phyloP scores from a whole-genome alignment of 1,140 invertebrate species.

The Drosophila rhopaloa region DNA sequence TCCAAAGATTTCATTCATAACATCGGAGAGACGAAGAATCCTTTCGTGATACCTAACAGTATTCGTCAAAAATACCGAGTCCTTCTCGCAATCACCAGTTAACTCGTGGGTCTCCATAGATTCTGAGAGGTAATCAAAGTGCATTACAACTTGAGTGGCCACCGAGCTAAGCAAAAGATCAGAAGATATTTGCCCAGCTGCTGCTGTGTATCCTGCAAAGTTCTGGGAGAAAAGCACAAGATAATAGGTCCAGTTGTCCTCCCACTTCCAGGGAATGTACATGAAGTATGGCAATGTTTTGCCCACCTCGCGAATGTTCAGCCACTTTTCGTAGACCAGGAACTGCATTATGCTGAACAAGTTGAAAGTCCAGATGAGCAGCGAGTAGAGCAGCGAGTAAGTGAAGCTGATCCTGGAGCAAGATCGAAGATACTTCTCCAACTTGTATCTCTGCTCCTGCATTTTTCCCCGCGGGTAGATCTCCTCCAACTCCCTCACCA shows the following conservation, averaged over 20 bases:
- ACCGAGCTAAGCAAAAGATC: slow-evolving; percentile 65
- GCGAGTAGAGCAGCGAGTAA: slow-evolving; percentile 54
- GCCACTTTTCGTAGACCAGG: slow-evolving; percentile 62
- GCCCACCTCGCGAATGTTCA: slow-evolving; percentile 36
- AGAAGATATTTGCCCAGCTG: slow-evolving; percentile 64
- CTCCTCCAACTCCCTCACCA: slow-evolving; percentile 44
- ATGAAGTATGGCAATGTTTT: slow-evolving; percentile 59
- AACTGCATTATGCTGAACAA: slow-evolving; percentile 55
- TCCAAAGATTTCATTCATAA: slow-evolving; percentile 60
- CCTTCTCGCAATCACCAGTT: slow-evolving; percentile 34
- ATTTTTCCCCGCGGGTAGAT: slow-evolving; percentile 45
- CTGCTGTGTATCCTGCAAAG: slow-evolving; percentile 61
- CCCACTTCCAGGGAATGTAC: slow-evolving; percentile 64
- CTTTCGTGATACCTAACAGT: slow-evolving; percentile 55
- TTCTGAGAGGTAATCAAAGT: slow-evolving; percentile 55
- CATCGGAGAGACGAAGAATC: slow-evolving; percentile 21
- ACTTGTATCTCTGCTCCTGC: slow-evolving; percentile 30
- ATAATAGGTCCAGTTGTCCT: slow-evolving; percentile 62
- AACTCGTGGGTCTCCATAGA: slow-evolving; percentile 35
- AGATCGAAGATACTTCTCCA: slow-evolving; percentile 36
- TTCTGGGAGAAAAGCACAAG: slow-evolving; percentile 39
- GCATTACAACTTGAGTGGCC: slow-evolving; percentile 67
- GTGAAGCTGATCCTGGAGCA: slow-evolving; percentile 40
- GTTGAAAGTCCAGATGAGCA: slow-evolving; percentile 77
- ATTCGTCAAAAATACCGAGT: slow-evolving; percentile 30